Base-by-base conservation (phyloP, 1,140 invertebrate genomes). In the Limonius californicus region DNA sequence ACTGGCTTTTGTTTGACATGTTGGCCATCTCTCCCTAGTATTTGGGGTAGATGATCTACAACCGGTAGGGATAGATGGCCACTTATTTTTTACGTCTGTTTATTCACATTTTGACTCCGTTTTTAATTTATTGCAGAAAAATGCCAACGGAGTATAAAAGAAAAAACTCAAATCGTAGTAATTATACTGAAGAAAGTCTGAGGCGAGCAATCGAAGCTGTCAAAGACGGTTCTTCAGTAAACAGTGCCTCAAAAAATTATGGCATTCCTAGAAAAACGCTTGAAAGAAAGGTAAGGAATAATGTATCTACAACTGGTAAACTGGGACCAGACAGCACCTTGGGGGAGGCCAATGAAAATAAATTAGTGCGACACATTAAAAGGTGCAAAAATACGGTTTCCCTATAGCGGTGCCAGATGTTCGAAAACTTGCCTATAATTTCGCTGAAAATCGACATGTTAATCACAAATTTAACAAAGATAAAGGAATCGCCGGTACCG, bases 241-340 rank as follows among this genome's bases (percentile, higher is more conserved):
- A 80, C 60, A 77, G 78, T 0, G 79, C 79, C 0, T 79, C 79
- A 0, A 80, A 79, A 61, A 78, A 79, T 20, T 80, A 76, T 54
- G 78, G 78, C 0, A 78, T 80, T 8, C 78, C 78, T 7, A 73
- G 77, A 57, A 79, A 79, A 54, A 80, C 79, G 19, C 66, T 80
- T 11, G 57, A 78, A 11, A 80, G 78, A 67, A 79, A 78, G 45
- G 79, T 79, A 77, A 77, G 77, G 43, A 80, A 80, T 59, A 79
- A 80, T 50, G 76, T 79, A 59, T 32, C 14, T 9, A 56, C 14
- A 15, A 30, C 14, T 32, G 30, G 56, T 42, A 42, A 16, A 39
- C 15, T 57, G 30, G 35, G 56, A 42, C 35, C 14, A 9, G 56
- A 15, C 30, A 42, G 56, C 20, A 57, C 20, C n/a, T 57, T 57